Evolutionary conservation across 2,888 invertebrate species (phyloP).

Genomic region (Himalopsyche anomala): DNA sequence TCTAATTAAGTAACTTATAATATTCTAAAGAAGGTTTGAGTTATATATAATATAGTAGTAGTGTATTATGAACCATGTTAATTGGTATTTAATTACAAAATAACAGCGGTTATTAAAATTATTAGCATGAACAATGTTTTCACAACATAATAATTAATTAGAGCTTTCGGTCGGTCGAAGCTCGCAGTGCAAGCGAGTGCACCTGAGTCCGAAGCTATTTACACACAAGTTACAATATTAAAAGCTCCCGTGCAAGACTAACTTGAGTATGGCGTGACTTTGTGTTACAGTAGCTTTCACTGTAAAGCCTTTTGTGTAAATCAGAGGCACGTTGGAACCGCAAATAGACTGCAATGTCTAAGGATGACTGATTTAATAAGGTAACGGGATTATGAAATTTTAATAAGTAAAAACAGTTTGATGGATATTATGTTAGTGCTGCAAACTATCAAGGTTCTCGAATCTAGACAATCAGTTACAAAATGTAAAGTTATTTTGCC

Average conservation of each 20-base stretch:
- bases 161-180: neutral
- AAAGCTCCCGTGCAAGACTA: neutral
- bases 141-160: neutral
- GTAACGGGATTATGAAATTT: too few species aligned
- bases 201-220: slow-evolving; percentile 19
- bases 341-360: neutral
- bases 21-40: too few species aligned
- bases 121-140: neutral
- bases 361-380: too few species aligned
- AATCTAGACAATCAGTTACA: too few species aligned
- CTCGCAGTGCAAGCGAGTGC: neutral
- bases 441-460: too few species aligned
- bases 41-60: too few species aligned
- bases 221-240: slow-evolving; percentile 8
- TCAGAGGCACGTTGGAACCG: neutral
- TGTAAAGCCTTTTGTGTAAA: slow-evolving; percentile 8
- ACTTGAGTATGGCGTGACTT: slow-evolving; percentile 31
- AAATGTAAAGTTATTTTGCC: too few species aligned
- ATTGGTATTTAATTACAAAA: too few species aligned
- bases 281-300: neutral
- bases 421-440: too few species aligned
- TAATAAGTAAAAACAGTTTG: too few species aligned
- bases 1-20: too few species aligned
- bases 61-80: too few species aligned
- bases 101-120: neutral